Evolutionary conservation across 1,140 invertebrate species (phyloP), one percentile per base, ranked within the genome.

Genomic region (Centruroides sculpturatus): DNA sequence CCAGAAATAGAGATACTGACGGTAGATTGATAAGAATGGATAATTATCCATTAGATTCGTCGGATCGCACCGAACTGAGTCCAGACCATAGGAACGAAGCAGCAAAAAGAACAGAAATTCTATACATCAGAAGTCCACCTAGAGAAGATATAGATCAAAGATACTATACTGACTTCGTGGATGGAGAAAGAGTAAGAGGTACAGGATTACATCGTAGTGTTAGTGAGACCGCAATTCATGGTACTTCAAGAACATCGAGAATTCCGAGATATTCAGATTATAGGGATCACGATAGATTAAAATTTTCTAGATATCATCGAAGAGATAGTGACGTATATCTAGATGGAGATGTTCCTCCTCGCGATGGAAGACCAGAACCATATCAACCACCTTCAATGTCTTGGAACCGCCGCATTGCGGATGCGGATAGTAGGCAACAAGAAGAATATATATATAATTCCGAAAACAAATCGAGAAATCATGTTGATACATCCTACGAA

Each of bases 111-210:
- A 64, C 63, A 10, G 63, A 64, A 36, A 64, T 64, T 11, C 36
- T 64, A 11, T 64, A 64, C 36, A 64, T 64, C 47, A 47, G 60
- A 9, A 64, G 63, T 35, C 63, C 63, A 0, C 54, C 59, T 57
- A 11, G 57, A 8, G 59, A 59, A 12, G 63, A 61, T 3, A 57
- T 59, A 49, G 62, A 63, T n/a, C 57, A 63, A 23, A 10, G 62
- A 23, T 58, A 59, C 11, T 63, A 59, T 50, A 5, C 41, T 41
- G 41, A 41, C 41, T 41, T 41, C 41, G 41, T 41, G 41, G 41
- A 41, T 8, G 41, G 41, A 6, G 50, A 51, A 51, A 51, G 50
- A 51, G 23, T 51, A 34, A 51, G 50, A 51, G 57, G 59, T 6
- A 60, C 61, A n/a, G 36, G 41, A 46, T n/a, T 61, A 10, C 13